These are phyloP conservation scores for Channa maculata DNA, from an alignment of 2,113 vertebrate species.

Conservation along the genomic window DNA sequence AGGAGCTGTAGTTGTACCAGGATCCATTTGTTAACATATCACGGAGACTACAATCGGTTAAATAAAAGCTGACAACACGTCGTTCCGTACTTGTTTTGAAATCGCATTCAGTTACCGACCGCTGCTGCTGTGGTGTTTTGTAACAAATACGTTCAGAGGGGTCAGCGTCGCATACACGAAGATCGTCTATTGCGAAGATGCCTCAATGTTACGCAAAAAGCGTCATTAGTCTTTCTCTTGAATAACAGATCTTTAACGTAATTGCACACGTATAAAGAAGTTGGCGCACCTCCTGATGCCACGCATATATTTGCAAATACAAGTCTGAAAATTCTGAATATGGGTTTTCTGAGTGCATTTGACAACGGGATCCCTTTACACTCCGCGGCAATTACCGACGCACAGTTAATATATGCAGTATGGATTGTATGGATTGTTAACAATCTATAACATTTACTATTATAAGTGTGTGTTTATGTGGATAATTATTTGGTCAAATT, in stretches of 20 bases:
- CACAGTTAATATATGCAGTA: too few species aligned
- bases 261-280: too few species aligned
- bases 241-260: too few species aligned
- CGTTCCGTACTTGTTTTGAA: neutral
- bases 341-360: neutral
- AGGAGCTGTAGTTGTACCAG: conserved; percentile 28
- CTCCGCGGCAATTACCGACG: too few species aligned
- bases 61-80: neutral
- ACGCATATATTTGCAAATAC: too few species aligned
- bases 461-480: too few species aligned
- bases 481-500: too few species aligned
- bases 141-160: conserved; percentile 53
- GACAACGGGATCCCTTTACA: too few species aligned
- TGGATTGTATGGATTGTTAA: too few species aligned
- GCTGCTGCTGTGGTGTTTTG: conserved; percentile 61
- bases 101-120: neutral
- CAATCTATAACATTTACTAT: too few species aligned
- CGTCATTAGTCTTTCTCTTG: neutral
- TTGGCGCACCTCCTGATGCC: too few species aligned
- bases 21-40: conserved; percentile 61
- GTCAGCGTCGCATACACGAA: conserved; percentile 61
- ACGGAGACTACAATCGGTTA: neutral
- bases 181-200: conserved; percentile 10
- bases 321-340: too few species aligned
- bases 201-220: fast-evolving